phyloP scores from a whole-genome alignment of 2,888 invertebrate genomes.

The Apomyelois bistriatella region DNA sequence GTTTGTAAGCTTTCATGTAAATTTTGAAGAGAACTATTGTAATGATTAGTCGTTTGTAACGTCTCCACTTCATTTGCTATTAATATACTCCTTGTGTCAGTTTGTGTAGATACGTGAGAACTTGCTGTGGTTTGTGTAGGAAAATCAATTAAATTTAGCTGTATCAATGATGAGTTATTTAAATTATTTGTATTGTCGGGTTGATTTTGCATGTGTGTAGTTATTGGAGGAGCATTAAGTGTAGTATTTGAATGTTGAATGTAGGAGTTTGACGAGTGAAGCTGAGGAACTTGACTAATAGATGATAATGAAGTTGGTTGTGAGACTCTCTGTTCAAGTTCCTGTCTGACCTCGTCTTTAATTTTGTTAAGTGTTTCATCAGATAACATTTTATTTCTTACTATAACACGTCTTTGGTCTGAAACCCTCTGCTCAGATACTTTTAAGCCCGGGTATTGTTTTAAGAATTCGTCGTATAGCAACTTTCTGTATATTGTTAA shows the following conservation, averaged over 20 bases:
- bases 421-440: conserved; percentile 4
- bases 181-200: no score
- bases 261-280: no score
- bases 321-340: neutral
- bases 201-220: no score
- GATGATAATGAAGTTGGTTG: no score
- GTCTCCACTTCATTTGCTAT: neutral
- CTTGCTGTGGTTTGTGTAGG: no score
- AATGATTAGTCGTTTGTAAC: neutral
- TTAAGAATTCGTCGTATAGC: neutral
- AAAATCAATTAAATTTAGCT: no score
- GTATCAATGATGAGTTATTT: no score
- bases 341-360: neutral
- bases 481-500: neutral
- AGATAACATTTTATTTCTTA: neutral
- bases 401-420: conserved; percentile 1
- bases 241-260: no score
- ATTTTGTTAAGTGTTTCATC: neutral
- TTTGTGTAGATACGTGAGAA: no score
- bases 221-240: no score
- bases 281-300: no score
- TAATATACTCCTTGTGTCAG: neutral
- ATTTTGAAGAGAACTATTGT: neutral
- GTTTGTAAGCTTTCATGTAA: neutral
- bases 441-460: neutral